A percentile compares a stretch with the other conserved stretches of the same genome.
These are phyloP conservation scores for Polyploca ridens DNA, from an alignment of 2,888 invertebrate species.

Conservation along the genomic window DNA sequence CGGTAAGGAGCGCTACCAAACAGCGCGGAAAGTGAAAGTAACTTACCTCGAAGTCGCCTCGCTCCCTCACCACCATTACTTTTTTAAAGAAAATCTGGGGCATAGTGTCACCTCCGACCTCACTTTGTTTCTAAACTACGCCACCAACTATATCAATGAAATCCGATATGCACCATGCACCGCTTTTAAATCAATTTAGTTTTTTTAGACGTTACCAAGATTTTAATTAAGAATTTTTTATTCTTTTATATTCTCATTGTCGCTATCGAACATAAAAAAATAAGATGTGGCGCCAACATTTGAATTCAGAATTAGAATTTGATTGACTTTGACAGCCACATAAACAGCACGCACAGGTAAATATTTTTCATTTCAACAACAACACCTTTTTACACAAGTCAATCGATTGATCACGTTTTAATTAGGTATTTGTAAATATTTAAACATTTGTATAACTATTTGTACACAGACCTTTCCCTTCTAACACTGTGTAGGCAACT, in stretches of 20 bases:
- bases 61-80: slow-evolving; percentile 79
- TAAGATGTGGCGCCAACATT: not conserved
- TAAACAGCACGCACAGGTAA: not conserved
- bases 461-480: slow-evolving; percentile 69
- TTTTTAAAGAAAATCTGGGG: slow-evolving; percentile 83
- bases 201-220: slow-evolving; percentile 21
- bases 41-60: slow-evolving; percentile 77
- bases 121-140: slow-evolving; percentile 22
- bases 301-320: not conserved
- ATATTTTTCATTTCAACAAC: not conserved
- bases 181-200: slow-evolving; percentile 23
- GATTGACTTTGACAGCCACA: not conserved
- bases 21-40: slow-evolving; percentile 74
- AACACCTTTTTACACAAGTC: not conserved
- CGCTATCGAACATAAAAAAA: slow-evolving; percentile 4
- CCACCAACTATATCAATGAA: slow-evolving; percentile 21
- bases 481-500: slow-evolving; percentile 74
- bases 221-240: slow-evolving; percentile 16
- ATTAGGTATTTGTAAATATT: slow-evolving; percentile 15
- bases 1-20: slow-evolving; percentile 37
- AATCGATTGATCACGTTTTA: slow-evolving; percentile 29
- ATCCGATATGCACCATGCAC: slow-evolving; percentile 16
- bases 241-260: not conserved
- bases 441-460: slow-evolving; percentile 14
- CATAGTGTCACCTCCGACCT: slow-evolving; percentile 68